These are phyloP conservation scores for Coleophora deauratella DNA, from an alignment of 2,888 invertebrate species.

Conservation along the genomic window DNA sequence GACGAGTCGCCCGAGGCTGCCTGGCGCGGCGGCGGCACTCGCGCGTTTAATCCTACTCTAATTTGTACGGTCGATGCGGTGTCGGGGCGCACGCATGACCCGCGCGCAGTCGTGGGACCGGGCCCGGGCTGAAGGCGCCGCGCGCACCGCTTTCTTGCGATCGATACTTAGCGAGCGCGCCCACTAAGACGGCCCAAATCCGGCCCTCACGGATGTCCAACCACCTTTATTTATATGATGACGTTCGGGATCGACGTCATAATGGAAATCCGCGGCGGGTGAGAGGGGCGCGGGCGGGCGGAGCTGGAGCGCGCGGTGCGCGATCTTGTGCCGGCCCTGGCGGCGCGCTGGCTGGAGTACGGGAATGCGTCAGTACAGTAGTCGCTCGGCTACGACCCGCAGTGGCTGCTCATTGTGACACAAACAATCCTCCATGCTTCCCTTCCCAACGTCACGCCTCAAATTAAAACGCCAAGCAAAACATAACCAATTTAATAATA, in stretches of 20 bases:
- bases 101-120: conserved; percentile 36
- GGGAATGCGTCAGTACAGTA: background rate
- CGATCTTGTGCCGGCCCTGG: background rate
- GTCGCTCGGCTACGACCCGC: background rate
- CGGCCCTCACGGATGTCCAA: conserved; percentile 23
- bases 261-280: conserved; percentile 20
- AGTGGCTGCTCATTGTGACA: background rate
- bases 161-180: conserved; percentile 37
- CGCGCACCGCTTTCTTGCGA: conserved; percentile 31
- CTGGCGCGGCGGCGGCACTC: conserved; percentile 62
- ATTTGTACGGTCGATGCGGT: conserved; percentile 48
- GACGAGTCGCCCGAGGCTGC: conserved; percentile 35
- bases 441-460: too few species aligned
- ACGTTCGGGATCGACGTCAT: conserved; percentile 49
- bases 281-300: background rate
- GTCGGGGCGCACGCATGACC: conserved; percentile 53
- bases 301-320: background rate
- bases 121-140: conserved; percentile 27
- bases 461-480: background rate
- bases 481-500: background rate
- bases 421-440: background rate
- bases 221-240: conserved; percentile 48
- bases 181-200: conserved; percentile 36
- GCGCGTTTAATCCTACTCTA: conserved; percentile 47
- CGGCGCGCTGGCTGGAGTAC: background rate